phyloP scores from a whole-genome alignment of 2,797 vertebrate genomes.

The Antennarius maculatus region DNA sequence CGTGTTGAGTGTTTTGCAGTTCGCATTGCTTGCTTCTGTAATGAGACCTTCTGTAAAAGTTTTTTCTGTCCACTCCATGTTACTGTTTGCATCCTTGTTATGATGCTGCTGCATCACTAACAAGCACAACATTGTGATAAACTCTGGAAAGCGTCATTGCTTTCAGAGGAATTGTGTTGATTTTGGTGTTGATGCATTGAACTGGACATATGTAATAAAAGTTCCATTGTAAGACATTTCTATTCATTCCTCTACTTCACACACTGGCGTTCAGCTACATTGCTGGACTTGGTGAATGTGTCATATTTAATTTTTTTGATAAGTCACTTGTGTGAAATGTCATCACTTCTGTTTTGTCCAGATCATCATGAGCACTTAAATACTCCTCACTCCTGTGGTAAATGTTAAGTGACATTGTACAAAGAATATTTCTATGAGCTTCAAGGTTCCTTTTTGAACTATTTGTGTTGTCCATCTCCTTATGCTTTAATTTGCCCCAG shows the following conservation, averaged over 20 bases:
- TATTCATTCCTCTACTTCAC: slow-evolving; percentile 2
- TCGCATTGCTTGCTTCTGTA: slow-evolving; percentile 59
- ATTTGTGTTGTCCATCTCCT: slow-evolving; percentile 11
- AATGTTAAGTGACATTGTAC: slow-evolving; percentile 58
- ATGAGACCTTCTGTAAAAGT: slow-evolving; percentile 47
- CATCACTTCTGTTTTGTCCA: slow-evolving; percentile 66
- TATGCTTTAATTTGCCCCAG: slow-evolving; percentile 35
- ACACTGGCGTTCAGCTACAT: slow-evolving; percentile 2
- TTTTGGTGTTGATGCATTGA: slow-evolving; percentile 70
- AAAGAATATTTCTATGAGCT: slow-evolving; percentile 34
- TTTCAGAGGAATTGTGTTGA: slow-evolving; percentile 53
- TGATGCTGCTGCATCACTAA: slow-evolving; percentile 59
- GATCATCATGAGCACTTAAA: slow-evolving; percentile 75
- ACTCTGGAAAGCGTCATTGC: slow-evolving; percentile 56
- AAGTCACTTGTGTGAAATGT: background rate
- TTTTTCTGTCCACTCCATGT: slow-evolving; percentile 32
- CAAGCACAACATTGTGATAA: slow-evolving; percentile 50
- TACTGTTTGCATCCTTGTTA: slow-evolving; percentile 57
- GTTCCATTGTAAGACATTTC: slow-evolving; percentile 16
- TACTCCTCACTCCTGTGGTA: slow-evolving; percentile 27
- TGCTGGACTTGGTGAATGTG: slow-evolving; percentile 5
- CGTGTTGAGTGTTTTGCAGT: slow-evolving; percentile 41
- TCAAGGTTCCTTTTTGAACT: slow-evolving; percentile 27
- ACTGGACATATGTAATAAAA: slow-evolving; percentile 61
- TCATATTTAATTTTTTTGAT: background rate